Evolutionary conservation across 2,888 invertebrate species (phyloP).

Genomic region (Dexiosoma caninum): DNA sequence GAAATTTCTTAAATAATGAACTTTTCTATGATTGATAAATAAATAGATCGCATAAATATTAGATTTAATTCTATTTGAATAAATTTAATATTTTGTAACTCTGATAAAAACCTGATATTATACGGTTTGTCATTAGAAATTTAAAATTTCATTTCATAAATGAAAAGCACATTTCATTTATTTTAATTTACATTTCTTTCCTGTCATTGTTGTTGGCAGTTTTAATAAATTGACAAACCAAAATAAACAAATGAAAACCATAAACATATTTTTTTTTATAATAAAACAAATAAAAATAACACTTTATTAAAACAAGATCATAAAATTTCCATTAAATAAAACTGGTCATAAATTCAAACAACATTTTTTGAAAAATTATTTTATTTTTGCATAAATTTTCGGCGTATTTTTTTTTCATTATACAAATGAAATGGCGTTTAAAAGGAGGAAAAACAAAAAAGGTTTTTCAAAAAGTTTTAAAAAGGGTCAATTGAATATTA

Average conservation of each 20-base stretch:
- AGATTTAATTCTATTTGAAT: too few relatives aligned
- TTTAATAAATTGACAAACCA: conserved; percentile 18
- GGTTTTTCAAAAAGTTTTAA: background rate
- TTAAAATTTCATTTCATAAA: too few relatives aligned
- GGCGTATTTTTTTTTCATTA: background rate
- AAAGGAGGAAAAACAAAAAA: background rate
- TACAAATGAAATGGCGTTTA: background rate
- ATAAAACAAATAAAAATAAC: conserved; percentile 12
- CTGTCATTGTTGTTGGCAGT: background rate
- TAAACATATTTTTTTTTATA: conserved; percentile 1
- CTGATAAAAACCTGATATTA: too few relatives aligned
- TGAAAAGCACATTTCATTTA: too few relatives aligned
- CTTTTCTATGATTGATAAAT: too few relatives aligned
- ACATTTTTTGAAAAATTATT: background rate
- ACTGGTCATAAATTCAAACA: background rate
- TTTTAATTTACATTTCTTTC: too few relatives aligned
- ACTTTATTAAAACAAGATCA: conserved; percentile 14
- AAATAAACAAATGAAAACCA: background rate
- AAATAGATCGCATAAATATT: too few relatives aligned
- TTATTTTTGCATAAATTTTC: background rate
- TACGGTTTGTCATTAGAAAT: too few relatives aligned
- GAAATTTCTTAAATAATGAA: too few relatives aligned
- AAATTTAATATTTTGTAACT: too few relatives aligned
- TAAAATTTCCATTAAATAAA: conserved; percentile 23
- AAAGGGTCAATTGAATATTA: background rate